These are phyloP conservation scores for Oegoconia quadripuncta DNA, from an alignment of 2,888 invertebrate species.

Conservation along the genomic window DNA sequence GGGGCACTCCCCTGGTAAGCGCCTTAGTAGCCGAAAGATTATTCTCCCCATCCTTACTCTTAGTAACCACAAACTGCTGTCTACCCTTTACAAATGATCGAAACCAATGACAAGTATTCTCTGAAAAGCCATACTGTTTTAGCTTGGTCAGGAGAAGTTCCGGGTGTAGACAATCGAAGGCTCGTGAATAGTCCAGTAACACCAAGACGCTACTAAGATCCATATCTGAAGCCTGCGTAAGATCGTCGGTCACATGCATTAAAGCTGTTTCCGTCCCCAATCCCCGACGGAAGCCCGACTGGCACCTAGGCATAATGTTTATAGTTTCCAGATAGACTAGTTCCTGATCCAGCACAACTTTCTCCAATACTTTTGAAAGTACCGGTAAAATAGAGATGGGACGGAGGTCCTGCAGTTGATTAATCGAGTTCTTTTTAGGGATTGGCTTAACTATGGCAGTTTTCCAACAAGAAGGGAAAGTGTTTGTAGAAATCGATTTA, in stretches of 20 bases:
- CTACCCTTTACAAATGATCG: conserved; percentile 8
- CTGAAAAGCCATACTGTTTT: conserved; percentile 13
- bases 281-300: conserved; percentile 10
- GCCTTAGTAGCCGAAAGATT: not conserved
- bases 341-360: conserved; percentile 8
- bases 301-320: conserved; percentile 8
- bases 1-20: conserved; percentile 12
- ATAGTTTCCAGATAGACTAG: too few relatives aligned
- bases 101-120: conserved; percentile 7
- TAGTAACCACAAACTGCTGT: conserved; percentile 8
- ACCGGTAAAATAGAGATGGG: conserved; percentile 10
- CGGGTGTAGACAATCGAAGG: conserved; percentile 8
- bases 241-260: conserved; percentile 16
- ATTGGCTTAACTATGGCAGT: too few relatives aligned
- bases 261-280: conserved; percentile 9
- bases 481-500: too few relatives aligned
- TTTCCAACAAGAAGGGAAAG: too few relatives aligned
- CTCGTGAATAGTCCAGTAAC: conserved; percentile 16
- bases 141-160: conserved; percentile 12
- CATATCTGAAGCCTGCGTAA: conserved; percentile 14
- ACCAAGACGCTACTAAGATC: conserved; percentile 14
- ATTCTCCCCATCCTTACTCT: conserved; percentile 1
- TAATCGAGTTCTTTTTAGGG: not conserved
- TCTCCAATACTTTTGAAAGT: conserved; percentile 16
- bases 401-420: conserved; percentile 1